Base-by-base conservation (phyloP, 2,888 invertebrate species). In the Synanthedon tipuliformis region DNA sequence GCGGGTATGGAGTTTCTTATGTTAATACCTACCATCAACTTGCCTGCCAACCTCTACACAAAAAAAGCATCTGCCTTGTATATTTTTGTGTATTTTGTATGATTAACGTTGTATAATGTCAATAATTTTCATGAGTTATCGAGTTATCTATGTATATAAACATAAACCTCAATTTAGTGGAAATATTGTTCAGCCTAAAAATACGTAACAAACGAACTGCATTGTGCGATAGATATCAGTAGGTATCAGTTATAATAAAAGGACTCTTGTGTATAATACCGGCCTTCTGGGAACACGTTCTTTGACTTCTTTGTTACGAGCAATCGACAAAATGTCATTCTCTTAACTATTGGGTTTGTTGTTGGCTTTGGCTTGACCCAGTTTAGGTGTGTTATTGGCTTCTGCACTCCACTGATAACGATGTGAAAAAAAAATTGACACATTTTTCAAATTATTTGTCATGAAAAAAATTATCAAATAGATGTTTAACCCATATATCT, bases 221-320 rank as follows among this genome's bases (percentile, higher is more conserved):
- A 45, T 45, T 45, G 45, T n/a, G 15, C 8, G 34, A 61, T 58
- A 59, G 34, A 61, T 58, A 59, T 57, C 50, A 57, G 57, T 51
- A 18, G 3, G 3, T 18, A 58, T 40, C 55, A 41, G 34, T 34
- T 34, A 34, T 34, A 56, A 70, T 69, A 78, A 75, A 69, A 73
- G 61, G 58, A 58, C 61, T 63, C 60, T 74, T 79, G 72, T 80
- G 40, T 54, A 53, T 57, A 60, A 57, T 60, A 61, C 63, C 73
- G 60, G 58, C 64, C 65, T 81, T 78, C 81, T 71, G 62, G 65
- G 81, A 81, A 82, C 57, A 62, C 57, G 62, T 58, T 70, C 65
- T 76, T 71, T 66, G 68, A 63, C 57, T 58, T 65, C 73, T 66
- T 77, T 79, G 73, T 79, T 59, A 62, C 56, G 59, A 60, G 61